phyloP scores from a whole-genome alignment of 2,888 invertebrate genomes.

The Erebia palarica region DNA sequence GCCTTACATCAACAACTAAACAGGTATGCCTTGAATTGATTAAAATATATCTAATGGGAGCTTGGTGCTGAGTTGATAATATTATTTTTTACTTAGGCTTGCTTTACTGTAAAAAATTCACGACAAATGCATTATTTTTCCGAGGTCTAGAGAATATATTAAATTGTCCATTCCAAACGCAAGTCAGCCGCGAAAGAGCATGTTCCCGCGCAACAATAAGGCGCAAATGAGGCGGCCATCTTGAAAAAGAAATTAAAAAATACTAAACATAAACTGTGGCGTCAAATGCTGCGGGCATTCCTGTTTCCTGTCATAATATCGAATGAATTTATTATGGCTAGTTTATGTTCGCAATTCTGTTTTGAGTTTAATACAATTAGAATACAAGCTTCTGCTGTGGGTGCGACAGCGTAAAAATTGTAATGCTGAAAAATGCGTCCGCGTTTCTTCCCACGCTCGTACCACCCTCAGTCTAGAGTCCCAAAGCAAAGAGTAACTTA shows the following conservation, averaged over 20 bases:
- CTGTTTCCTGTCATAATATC: slow-evolving; percentile 39
- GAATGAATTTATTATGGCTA: slow-evolving; percentile 18
- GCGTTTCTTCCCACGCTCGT: not conserved
- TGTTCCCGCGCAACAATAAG: slow-evolving; percentile 54
- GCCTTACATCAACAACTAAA: too few relatives aligned
- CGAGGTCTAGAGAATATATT: too few relatives aligned
- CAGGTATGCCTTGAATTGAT: too few relatives aligned
- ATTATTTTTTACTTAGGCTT: too few relatives aligned
- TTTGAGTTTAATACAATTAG: slow-evolving; percentile 14
- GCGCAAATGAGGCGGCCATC: slow-evolving; percentile 62
- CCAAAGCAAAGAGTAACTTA: not conserved
- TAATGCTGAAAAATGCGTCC: slow-evolving; percentile 2
- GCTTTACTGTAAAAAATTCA: too few relatives aligned
- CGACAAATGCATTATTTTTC: too few relatives aligned
- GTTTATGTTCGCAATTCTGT: slow-evolving; percentile 13
- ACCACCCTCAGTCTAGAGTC: not conserved
- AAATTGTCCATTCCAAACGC: slow-evolving; percentile 35
- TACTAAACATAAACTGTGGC: slow-evolving; percentile 34
- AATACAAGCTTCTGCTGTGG: not conserved
- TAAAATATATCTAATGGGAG: too few relatives aligned
- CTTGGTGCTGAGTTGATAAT: too few relatives aligned
- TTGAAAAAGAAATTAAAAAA: slow-evolving; percentile 51
- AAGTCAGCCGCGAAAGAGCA: slow-evolving; percentile 34
- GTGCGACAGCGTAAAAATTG: slow-evolving; percentile 1
- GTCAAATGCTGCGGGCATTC: slow-evolving; percentile 37